Evolutionary conservation across 2,113 vertebrate genomes (phyloP), one percentile per base, ranked within the genome.

Genomic region (Lynx canadensis): DNA sequence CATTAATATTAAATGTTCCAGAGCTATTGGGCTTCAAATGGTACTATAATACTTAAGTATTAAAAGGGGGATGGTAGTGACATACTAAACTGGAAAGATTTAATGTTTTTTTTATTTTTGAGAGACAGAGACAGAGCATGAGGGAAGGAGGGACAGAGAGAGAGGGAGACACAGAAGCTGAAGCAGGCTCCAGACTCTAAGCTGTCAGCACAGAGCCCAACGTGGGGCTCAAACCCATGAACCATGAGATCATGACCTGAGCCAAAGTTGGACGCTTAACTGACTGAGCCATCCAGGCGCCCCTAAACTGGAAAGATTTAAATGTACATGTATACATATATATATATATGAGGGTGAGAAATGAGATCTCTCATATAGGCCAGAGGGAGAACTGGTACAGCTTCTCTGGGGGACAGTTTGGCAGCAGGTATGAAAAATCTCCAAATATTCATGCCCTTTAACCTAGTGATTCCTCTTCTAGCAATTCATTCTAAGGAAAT

Each of bases 401-500:
- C 7, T 79, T 66, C 48, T 68, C 9, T 48, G 5, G 36, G 74
- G 45, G n/a, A 91, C 23, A 69, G 12, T 76, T 91, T 15, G 50
- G 66, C 27, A 55, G 16, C 41, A 27, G 9, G 2, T 85, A 55
- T 66, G 33, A 57, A 89, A 27, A 97, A 45, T 48, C 25, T 79
- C 50, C 45, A 78, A 86, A 89, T 76, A 94, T 13, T 50, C 55
- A 91, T 93, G 41, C 15, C 29, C 48, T 93, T 85, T 81, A 23
- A 71, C 27, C 19, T 21, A 83, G 52, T 36, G 78, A 73, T 71
- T 96, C 12, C 63, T 89, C 33, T 76, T 89, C 4, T 11, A 95
- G 38, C 18, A 88, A 81, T 57, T 76, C 27, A 63, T 65, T 21
- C 41, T 81, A 48, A 91, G 82, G 93, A 97, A 93, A 89, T 27